These are phyloP conservation scores for Coregonus sp. DNA, from an alignment of 2,797 vertebrate genomes.

Conservation along the genomic window DNA sequence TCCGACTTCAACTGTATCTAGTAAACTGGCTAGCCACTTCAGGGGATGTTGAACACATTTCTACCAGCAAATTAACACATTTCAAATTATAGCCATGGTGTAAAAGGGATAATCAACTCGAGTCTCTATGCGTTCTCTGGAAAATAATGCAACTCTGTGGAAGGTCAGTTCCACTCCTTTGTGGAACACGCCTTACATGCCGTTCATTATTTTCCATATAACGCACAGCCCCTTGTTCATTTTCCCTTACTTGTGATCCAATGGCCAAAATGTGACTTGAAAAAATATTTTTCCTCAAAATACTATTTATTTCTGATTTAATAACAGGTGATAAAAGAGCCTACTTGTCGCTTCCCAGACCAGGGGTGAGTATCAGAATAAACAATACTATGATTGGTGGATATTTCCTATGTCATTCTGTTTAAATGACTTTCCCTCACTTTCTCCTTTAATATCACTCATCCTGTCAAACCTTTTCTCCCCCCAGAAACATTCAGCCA, in stretches of 20 bases:
- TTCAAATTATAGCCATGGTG: no score
- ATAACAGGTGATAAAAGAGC: conserved; percentile 92
- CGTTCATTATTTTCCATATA: no score
- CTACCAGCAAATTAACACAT: no score
- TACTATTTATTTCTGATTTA: background rate
- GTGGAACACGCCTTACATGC: no score
- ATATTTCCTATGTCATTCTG: background rate
- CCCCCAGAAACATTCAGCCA: conserved; percentile 88
- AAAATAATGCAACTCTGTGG: no score
- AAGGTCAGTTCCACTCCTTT: no score
- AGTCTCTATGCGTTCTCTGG: no score
- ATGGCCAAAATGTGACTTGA: background rate
- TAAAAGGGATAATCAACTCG: no score
- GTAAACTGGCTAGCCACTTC: no score
- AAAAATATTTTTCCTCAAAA: background rate
- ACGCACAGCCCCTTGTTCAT: no score
- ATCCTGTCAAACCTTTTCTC: background rate
- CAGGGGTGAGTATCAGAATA: conserved; percentile 83
- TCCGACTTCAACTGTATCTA: no score
- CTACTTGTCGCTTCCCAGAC: conserved; percentile 93
- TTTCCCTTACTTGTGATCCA: background rate
- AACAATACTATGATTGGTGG: background rate
- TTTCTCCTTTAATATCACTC: background rate
- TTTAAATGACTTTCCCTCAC: background rate
- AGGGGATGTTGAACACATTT: no score